phyloP scores from a whole-genome alignment of 2,888 invertebrate genomes.

The Ferdinandea cuprea region DNA sequence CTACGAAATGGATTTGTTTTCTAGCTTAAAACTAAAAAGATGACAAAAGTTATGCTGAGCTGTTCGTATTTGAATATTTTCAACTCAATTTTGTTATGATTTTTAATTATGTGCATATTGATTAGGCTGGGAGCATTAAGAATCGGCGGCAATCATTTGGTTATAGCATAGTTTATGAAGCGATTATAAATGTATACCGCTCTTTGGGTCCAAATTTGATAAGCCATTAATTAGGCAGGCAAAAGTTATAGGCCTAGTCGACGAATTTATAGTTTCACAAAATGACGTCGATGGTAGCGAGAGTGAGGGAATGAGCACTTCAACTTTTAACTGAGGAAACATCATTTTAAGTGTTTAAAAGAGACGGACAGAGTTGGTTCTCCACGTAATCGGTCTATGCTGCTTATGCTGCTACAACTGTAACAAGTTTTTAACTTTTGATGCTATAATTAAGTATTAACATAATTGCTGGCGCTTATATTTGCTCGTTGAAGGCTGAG shows the following conservation, averaged over 20 bases:
- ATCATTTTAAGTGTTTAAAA: too few species aligned
- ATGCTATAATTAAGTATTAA: too few species aligned
- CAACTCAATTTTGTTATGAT: background rate
- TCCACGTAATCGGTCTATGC: too few species aligned
- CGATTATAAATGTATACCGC: background rate
- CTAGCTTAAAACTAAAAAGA: background rate
- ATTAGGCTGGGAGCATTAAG: constrained; percentile 2
- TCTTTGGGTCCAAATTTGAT: background rate
- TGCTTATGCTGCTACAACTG: background rate
- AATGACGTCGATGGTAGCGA: background rate
- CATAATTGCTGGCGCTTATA: too few species aligned
- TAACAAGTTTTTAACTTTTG: too few species aligned
- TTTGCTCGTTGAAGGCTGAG: too few species aligned
- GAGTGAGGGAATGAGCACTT: background rate
- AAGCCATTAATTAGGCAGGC: background rate
- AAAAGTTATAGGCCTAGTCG: background rate
- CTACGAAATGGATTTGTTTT: constrained; percentile 4
- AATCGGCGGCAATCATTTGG: background rate
- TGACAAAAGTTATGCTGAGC: constrained; percentile 16
- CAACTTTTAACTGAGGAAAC: too few species aligned
- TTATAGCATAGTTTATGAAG: background rate
- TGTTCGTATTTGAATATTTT: constrained; percentile 37
- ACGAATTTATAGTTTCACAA: background rate
- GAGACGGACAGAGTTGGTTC: too few species aligned
- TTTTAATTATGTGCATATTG: constrained; percentile 51